These are phyloP conservation scores for Apaloderma vittatum DNA, from an alignment of 2,113 vertebrate genomes.

Conservation along the genomic window DNA sequence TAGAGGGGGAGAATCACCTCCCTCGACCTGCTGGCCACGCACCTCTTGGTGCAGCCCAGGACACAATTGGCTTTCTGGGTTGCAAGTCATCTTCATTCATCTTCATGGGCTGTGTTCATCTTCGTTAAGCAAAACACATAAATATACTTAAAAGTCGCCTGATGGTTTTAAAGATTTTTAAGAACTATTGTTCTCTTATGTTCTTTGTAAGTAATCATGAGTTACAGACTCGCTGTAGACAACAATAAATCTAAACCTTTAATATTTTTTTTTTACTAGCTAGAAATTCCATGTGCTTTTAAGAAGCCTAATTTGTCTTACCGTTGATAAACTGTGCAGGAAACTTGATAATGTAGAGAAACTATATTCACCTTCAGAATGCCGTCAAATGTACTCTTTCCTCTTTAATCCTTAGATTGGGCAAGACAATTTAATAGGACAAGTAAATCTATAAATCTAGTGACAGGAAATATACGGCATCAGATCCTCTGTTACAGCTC, in stretches of 20 bases:
- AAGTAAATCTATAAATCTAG: not conserved
- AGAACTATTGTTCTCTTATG: not conserved
- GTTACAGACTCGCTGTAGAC: not conserved
- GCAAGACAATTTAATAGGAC: not conserved
- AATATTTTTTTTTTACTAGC: not conserved
- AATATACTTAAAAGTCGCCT: not conserved
- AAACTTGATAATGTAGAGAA: no score
- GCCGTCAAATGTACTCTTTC: not conserved
- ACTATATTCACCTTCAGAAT: not conserved
- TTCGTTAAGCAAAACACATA: not conserved
- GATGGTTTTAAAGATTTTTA: not conserved
- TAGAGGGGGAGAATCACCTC: no score
- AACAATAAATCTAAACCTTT: not conserved
- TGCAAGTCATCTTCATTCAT: no score
- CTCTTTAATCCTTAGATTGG: not conserved
- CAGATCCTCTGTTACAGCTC: not conserved
- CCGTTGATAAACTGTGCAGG: not conserved
- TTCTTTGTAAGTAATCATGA: not conserved
- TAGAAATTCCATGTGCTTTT: not conserved
- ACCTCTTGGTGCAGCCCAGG: no score
- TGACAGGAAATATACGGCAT: not conserved
- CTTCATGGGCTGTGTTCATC: not conserved
- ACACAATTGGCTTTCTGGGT: no score
- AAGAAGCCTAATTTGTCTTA: not conserved
- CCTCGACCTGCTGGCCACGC: no score